phyloP scores from a whole-genome alignment of 2,888 invertebrate genomes.

The Gymnocheta viridis region DNA sequence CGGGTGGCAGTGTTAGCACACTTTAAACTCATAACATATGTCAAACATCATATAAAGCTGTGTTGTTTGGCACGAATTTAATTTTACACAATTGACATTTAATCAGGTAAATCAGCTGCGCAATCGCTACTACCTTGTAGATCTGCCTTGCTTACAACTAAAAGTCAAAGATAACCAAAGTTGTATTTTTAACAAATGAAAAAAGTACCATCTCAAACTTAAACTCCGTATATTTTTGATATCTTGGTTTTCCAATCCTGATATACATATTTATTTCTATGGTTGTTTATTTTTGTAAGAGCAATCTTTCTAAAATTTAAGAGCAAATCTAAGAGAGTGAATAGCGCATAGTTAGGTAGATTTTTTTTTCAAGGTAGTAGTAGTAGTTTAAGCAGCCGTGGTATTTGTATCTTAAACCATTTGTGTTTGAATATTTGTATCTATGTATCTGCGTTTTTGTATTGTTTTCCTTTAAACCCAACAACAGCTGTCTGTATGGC shows the following conservation, averaged over 20 bases:
- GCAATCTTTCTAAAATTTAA: not conserved
- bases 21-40: too few relatives aligned
- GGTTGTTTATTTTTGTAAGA: not conserved
- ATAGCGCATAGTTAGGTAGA: not conserved
- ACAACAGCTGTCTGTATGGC: slow-evolving; percentile 66
- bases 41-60: too few relatives aligned
- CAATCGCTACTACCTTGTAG: too few relatives aligned
- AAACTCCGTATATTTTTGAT: not conserved
- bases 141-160: too few relatives aligned
- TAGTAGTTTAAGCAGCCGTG: slow-evolving; percentile 23
- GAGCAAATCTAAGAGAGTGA: slow-evolving; percentile 13
- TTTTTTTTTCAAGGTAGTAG: slow-evolving; percentile 18
- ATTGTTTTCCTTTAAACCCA: slow-evolving; percentile 66
- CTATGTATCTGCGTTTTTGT: slow-evolving; percentile 44
- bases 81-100: too few relatives aligned
- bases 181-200: not conserved
- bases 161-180: not conserved
- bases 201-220: not conserved
- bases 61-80: too few relatives aligned
- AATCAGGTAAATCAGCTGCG: too few relatives aligned
- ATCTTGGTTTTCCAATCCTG: not conserved
- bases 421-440: slow-evolving; percentile 34
- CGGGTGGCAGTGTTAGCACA: too few relatives aligned
- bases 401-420: slow-evolving; percentile 30
- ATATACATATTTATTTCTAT: not conserved